Conservation (phyloP, 2,888 invertebrate species). For the Biston betularia region DNA sequence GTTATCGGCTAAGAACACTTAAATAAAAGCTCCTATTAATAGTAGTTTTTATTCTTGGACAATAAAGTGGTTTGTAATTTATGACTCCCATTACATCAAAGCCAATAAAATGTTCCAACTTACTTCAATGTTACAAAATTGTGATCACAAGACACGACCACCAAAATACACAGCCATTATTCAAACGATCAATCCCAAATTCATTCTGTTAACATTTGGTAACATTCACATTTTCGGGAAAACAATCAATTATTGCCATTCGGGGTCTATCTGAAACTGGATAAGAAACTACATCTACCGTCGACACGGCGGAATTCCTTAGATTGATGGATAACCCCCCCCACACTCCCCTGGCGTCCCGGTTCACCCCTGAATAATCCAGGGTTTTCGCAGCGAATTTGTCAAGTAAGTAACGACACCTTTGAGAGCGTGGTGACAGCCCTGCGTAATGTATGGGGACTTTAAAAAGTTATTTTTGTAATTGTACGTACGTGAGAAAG, state of each 20-base stretch:
- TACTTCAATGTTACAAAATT: background rate
- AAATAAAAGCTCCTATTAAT: no score
- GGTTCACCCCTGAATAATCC: constrained; percentile 57
- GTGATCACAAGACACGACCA: background rate
- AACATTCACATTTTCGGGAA: constrained; percentile 31
- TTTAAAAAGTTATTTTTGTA: constrained; percentile 42
- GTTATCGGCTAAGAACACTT: no score
- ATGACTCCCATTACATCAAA: no score
- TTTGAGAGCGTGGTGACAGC: constrained; percentile 50
- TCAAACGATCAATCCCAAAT: constrained; percentile 27
- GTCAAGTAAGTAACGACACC: constrained; percentile 68
- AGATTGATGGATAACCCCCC: constrained; percentile 67
- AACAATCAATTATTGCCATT: constrained; percentile 36
- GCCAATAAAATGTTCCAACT: background rate
- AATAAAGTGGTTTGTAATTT: no score
- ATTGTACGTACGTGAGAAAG: constrained; percentile 24
- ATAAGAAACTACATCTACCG: constrained; percentile 56
- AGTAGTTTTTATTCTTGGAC: no score
- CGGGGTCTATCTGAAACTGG: constrained; percentile 41
- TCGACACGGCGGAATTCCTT: constrained; percentile 54
- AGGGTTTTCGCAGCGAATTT: constrained; percentile 64
- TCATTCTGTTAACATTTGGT: constrained; percentile 30
- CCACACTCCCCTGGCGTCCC: constrained; percentile 29
- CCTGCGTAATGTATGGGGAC: constrained; percentile 40
- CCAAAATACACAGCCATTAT: constrained; percentile 10